Evolutionary conservation across 2,797 vertebrate genomes (phyloP).

Genomic region (Enteromius afrohamiltoni): DNA sequence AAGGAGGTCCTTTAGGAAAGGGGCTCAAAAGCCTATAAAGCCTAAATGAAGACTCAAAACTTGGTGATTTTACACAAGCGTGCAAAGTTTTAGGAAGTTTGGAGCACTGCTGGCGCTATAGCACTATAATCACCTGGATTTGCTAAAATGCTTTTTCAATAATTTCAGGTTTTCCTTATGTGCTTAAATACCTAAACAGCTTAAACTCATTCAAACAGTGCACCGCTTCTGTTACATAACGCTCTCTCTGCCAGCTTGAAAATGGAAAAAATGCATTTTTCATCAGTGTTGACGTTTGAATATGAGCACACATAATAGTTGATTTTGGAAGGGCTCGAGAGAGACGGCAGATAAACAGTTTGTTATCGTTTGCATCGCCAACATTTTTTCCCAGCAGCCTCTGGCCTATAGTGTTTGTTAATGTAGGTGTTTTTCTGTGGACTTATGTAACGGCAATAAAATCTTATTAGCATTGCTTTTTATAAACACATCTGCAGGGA

Average conservation of each 20-base stretch:
- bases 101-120: too few species aligned
- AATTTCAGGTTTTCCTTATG: too few species aligned
- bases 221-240: not conserved
- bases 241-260: not conserved
- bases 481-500: slow-evolving; percentile 21
- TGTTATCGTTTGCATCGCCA: slow-evolving; percentile 61
- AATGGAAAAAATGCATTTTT: not conserved
- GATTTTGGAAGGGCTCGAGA: slow-evolving; percentile 69
- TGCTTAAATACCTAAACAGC: too few species aligned
- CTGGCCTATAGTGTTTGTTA: slow-evolving; percentile 43
- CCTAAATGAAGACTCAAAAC: too few species aligned
- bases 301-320: slow-evolving; percentile 48
- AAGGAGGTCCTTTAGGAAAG: too few species aligned
- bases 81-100: too few species aligned
- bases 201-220: not conserved
- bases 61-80: too few species aligned
- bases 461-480: slow-evolving; percentile 20
- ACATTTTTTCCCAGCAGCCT: slow-evolving; percentile 58
- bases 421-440: slow-evolving; percentile 51
- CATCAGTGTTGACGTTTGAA: not conserved
- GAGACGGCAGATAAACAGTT: slow-evolving; percentile 62
- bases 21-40: too few species aligned
- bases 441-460: slow-evolving; percentile 47
- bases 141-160: too few species aligned
- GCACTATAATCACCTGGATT: too few species aligned